Conservation (phyloP, 2,797 vertebrate genomes). For the Artibeus jamaicensis region DNA sequence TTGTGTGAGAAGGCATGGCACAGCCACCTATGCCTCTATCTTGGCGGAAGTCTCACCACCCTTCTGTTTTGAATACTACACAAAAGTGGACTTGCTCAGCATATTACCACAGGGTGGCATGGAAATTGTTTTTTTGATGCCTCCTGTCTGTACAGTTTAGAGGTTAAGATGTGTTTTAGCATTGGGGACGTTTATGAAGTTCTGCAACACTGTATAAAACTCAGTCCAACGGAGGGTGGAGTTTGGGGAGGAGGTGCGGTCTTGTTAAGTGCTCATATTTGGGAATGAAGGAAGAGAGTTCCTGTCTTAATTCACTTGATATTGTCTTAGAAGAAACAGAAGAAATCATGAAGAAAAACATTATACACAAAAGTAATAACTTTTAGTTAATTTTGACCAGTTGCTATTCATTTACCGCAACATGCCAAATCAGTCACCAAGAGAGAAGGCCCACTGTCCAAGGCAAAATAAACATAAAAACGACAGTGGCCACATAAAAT, state of each 20-base stretch:
- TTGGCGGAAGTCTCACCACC: too few relatives aligned
- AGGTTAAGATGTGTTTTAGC: neutral
- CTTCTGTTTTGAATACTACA: neutral
- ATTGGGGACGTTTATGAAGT: too few relatives aligned
- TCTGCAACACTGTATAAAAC: neutral
- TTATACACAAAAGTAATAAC: neutral
- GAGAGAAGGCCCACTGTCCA: neutral
- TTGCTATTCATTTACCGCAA: neutral
- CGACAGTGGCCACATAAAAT: neutral
- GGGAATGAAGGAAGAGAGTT: neutral
- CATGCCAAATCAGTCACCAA: neutral
- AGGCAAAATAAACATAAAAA: neutral
- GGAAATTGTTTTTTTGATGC: neutral
- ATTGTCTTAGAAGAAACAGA: neutral
- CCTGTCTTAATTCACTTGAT: neutral
- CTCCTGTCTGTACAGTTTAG: neutral
- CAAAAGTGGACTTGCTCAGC: neutral
- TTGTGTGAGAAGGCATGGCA: too few relatives aligned
- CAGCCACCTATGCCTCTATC: too few relatives aligned
- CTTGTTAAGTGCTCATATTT: neutral
- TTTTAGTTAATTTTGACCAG: neutral
- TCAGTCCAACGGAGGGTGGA: neutral
- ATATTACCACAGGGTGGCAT: neutral
- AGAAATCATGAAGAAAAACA: neutral
- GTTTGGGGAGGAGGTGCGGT: neutral